phyloP scores from a whole-genome alignment of 2,888 invertebrate genomes.

The Torymus auratus region DNA sequence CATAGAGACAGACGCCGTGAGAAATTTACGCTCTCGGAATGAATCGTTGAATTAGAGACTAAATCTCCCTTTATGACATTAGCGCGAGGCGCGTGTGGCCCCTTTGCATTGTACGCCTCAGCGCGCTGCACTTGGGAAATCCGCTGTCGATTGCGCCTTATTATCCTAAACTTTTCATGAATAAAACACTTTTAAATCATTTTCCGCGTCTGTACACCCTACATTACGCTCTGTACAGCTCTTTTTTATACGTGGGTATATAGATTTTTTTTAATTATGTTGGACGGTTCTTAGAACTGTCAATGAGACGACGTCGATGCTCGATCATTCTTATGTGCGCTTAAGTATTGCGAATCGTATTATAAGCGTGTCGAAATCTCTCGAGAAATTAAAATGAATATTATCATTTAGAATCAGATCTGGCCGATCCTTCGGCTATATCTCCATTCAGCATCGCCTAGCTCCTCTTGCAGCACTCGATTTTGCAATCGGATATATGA shows the following conservation, averaged over 20 bases:
- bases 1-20: too few species aligned
- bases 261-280: too few species aligned
- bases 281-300: too few species aligned
- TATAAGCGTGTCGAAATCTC: constrained; percentile 7
- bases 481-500: constrained; percentile 51
- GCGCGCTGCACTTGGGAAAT: neutral
- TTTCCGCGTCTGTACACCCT: too few species aligned
- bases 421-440: constrained; percentile 23
- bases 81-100: neutral
- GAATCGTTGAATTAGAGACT: too few species aligned
- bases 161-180: neutral
- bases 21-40: too few species aligned
- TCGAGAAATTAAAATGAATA: constrained; percentile 35
- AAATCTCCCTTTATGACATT: constrained; percentile 5
- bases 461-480: constrained; percentile 21
- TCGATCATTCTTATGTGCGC: constrained; percentile 6
- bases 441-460: constrained; percentile 34
- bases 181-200: too few species aligned
- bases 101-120: too few species aligned
- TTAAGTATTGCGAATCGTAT: constrained; percentile 12
- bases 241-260: too few species aligned
- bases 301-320: neutral
- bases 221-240: too few species aligned
- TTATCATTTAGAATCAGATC: constrained; percentile 47
- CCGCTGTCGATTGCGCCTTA: neutral